phyloP scores from a whole-genome alignment of 2,888 invertebrate genomes.

The Lepidonotus clava region DNA sequence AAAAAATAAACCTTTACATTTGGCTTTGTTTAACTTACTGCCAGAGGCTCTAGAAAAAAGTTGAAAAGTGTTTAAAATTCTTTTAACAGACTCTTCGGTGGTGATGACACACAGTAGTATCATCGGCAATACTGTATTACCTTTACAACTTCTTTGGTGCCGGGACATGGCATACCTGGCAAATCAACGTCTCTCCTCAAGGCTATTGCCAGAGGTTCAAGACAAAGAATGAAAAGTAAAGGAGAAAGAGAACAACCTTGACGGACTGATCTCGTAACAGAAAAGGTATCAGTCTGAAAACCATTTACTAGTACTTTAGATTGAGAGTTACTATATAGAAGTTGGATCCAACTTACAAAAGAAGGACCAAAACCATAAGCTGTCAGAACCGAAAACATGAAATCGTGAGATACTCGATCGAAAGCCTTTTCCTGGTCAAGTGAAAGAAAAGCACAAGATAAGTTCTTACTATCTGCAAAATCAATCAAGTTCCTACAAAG shows the following conservation, averaged over 20 bases:
- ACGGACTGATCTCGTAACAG: neutral
- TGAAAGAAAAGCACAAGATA: neutral
- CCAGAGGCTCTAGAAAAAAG: neutral
- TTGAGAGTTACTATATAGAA: neutral
- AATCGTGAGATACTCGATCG: conserved; percentile 21
- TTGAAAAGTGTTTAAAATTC: neutral
- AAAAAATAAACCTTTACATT: conserved; percentile 44
- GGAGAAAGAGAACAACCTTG: conserved; percentile 49
- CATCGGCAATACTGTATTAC: neutral
- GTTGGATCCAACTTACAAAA: neutral
- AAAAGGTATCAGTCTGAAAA: neutral
- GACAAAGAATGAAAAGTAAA: neutral
- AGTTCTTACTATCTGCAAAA: neutral
- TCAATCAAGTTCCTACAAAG: neutral
- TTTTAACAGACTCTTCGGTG: neutral
- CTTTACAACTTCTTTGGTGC: neutral
- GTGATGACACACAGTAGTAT: neutral
- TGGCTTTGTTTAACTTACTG: neutral
- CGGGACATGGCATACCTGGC: neutral
- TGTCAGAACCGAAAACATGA: neutral
- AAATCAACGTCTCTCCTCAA: neutral
- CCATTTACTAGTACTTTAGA: conserved; percentile 26
- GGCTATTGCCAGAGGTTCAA: conserved; percentile 31
- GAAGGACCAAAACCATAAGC: conserved; percentile 5
- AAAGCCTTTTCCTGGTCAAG: conserved; percentile 49